Conservation (phyloP, 2,113 vertebrate genomes). For the Lethenteron reissneri region DNA sequence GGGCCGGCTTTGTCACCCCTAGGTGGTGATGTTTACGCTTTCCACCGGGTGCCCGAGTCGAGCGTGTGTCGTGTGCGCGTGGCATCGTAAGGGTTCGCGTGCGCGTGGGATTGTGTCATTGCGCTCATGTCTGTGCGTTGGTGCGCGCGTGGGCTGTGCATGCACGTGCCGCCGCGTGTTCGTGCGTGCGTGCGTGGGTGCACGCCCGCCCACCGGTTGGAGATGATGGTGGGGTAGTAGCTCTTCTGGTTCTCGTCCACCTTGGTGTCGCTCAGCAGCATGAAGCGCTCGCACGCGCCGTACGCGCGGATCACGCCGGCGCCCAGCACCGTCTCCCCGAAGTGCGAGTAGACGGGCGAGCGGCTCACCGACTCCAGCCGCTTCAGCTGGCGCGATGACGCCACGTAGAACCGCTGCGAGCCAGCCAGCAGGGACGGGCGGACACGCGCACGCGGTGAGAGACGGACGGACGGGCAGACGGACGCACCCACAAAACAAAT, state of each 20-base stretch:
- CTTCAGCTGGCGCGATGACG: conserved; percentile 72
- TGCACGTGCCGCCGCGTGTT: too few species aligned
- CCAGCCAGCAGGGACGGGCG: too few species aligned
- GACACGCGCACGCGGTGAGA: too few species aligned
- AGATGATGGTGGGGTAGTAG: conserved; percentile 78
- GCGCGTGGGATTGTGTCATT: not conserved
- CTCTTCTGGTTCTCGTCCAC: conserved; percentile 88
- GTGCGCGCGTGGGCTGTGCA: too few species aligned
- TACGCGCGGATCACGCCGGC: conserved; percentile 76
- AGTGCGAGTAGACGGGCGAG: conserved; percentile 76
- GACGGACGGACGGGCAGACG: too few species aligned
- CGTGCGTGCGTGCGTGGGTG: not conserved
- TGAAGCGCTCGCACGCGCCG: conserved; percentile 54
- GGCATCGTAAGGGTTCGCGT: not conserved
- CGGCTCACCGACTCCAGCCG: conserved; percentile 76
- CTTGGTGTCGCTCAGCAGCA: conserved; percentile 43
- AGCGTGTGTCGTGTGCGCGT: too few species aligned
- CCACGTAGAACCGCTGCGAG: conserved; percentile 66
- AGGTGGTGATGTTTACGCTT: too few species aligned
- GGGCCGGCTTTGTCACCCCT: too few species aligned
- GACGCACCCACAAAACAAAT: too few species aligned
- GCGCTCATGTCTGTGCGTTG: too few species aligned
- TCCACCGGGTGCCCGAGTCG: too few species aligned
- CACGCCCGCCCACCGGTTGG: conserved; percentile 45
- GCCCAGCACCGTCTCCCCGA: conserved; percentile 69